A percentile compares a stretch with the other conserved stretches of the same genome.
Conservation (phyloP, 2,113 vertebrate species). For the Leucopternis melanops region DNA sequence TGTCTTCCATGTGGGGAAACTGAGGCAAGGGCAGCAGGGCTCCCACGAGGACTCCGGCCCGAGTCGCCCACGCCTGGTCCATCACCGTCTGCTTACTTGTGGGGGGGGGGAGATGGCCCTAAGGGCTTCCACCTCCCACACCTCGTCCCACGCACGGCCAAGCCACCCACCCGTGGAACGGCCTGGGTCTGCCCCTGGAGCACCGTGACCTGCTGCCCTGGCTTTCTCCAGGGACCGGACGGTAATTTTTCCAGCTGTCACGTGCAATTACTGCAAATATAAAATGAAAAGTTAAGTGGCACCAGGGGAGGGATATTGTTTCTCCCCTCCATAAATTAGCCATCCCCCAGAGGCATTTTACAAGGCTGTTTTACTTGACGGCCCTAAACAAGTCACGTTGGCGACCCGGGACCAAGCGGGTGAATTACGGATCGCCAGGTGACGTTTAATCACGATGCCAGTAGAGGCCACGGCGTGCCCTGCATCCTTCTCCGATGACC, state of each 20-base stretch:
- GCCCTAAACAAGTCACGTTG: not conserved
- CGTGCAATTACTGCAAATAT: not conserved
- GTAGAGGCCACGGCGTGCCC: rapidly evolving
- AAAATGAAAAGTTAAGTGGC: slow-evolving; percentile 15
- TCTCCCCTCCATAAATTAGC: slow-evolving; percentile 37
- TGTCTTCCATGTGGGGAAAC: not conserved
- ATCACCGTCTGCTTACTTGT: rapidly evolving
- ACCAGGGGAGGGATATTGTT: slow-evolving; percentile 8
- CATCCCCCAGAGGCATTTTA: not conserved
- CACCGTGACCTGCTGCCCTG: not conserved
- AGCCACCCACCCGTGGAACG: not conserved
- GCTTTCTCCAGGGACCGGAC: not conserved
- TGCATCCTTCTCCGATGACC: rapidly evolving
- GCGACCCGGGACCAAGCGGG: not conserved
- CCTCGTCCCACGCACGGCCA: not conserved
- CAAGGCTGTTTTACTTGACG: not conserved
- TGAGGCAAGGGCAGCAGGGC: not conserved
- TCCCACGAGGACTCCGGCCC: not conserved
- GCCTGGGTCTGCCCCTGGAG: not conserved
- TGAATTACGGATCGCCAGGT: not conserved
- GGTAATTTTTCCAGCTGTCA: not conserved
- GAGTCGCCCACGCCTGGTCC: not conserved
- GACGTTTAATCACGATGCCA: not conserved
- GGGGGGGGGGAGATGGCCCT: not conserved
- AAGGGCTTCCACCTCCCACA: not conserved